phyloP scores from a whole-genome alignment of 92 coral and sea anemone species.

The Porites divaricata region DNA sequence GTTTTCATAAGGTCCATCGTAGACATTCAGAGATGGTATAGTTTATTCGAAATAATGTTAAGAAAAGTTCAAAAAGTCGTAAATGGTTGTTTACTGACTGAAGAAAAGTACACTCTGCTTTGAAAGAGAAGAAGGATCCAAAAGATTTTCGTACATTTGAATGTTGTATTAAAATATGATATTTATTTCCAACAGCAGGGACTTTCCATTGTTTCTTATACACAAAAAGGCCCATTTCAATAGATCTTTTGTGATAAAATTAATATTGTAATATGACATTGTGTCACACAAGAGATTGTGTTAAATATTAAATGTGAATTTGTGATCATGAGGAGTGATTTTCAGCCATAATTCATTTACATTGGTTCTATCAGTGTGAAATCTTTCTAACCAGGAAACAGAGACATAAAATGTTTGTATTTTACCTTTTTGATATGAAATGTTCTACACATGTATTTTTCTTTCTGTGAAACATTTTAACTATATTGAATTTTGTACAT shows the following conservation, averaged over 20 bases:
- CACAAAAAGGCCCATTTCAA: background rate
- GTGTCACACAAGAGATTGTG: background rate
- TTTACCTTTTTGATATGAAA: background rate
- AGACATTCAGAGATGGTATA: background rate
- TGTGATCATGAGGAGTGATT: background rate
- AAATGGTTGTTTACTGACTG: background rate
- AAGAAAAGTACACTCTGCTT: background rate
- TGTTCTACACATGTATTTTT: background rate
- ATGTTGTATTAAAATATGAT: background rate
- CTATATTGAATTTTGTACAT: background rate
- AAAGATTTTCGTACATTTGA: background rate
- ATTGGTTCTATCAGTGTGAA: background rate
- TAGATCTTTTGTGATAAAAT: constrained; percentile 2
- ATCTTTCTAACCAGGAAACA: background rate
- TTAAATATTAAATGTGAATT: constrained; percentile 26
- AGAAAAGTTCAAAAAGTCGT: background rate
- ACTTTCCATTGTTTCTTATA: background rate
- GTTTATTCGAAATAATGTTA: no score
- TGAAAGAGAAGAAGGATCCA: background rate
- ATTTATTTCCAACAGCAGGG: constrained; percentile 4
- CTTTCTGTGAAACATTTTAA: background rate
- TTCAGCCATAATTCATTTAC: background rate
- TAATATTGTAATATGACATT: constrained; percentile 6
- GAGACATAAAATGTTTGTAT: no score
- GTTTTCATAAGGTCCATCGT: background rate